Base-by-base conservation (phyloP, 2,888 invertebrate genomes). In the Icerya purchasi region DNA sequence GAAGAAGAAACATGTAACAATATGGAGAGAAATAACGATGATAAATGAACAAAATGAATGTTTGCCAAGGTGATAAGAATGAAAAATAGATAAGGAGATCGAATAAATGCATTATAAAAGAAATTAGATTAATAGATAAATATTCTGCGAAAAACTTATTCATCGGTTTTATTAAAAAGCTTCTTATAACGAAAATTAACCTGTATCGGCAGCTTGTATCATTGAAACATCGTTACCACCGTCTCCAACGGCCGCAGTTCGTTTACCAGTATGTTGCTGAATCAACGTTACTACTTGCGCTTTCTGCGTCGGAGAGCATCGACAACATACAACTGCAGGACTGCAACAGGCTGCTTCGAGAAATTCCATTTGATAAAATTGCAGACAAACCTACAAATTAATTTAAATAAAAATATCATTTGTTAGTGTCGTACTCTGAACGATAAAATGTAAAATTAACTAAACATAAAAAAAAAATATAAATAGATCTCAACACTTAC, bases 231-330 rank as follows among this genome's bases (percentile, higher is more conserved):
- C 82, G 69, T 83, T 83, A 22, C 82, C 83, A 53, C 82, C 82
- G 69, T 83, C 83, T 19, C 77, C 77, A 51, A 77, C 75, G 5
- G 77, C 77, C 1, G 77, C 77, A n/a, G 76, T 73, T 63, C 76
- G 69, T 67, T 78, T 80, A 3, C 75, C 77, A 3, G 81, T 81
- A 66, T 81, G 80, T 61, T 70, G 69, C 66, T 80, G 78, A 60
- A 83, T 78, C n/a, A 83, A 72, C 58, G 77, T 75, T 21, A 82
- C 82, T 53, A 83, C 81, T 66, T 78, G 77, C 1, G 82, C 79
- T 69, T 83, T 83, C 69, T 83, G 82, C 2, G 83, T 83, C 0
- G 83, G 83, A 1, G 82, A 82, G 68, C 83, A 83, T 50, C 84
- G 75, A 66, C 84, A 85, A 62, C 83, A 83, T 2, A 85, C 82